Conservation (phyloP, 1,140 invertebrate genomes). For the Rhagoletis zephyria region DNA sequence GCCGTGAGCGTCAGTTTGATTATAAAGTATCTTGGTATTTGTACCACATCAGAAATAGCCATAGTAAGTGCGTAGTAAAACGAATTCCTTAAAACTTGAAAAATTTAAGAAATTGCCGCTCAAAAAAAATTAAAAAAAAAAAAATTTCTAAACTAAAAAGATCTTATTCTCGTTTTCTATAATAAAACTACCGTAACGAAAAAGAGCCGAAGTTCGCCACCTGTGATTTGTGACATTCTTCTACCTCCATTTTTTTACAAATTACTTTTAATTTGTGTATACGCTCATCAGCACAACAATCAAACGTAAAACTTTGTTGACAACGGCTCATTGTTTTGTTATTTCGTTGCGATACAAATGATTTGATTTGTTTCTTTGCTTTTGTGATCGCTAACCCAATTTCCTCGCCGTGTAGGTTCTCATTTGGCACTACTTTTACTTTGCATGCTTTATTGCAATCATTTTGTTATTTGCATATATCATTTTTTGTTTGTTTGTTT, state of each 20-base stretch:
- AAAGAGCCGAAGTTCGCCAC: not conserved
- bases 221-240: not conserved
- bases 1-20: too few relatives aligned
- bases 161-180: too few relatives aligned
- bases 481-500: not conserved
- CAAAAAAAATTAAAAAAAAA: constrained; percentile 1
- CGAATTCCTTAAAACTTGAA: not conserved
- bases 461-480: constrained; percentile 15
- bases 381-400: constrained; percentile 13
- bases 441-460: not conserved
- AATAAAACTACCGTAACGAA: too few relatives aligned
- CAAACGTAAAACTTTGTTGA: not conserved
- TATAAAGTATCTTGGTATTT: too few relatives aligned
- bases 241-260: not conserved
- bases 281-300: not conserved
- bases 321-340: not conserved
- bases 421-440: constrained; percentile 3
- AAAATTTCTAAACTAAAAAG: too few relatives aligned
- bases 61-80: not conserved
- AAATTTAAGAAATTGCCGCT: not conserved
- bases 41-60: too few relatives aligned
- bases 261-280: not conserved
- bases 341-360: not conserved
- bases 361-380: constrained; percentile 1
- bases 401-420: not conserved